Evolutionary conservation across 2,888 invertebrate species (phyloP).

Genomic region (Pammene aurita): DNA sequence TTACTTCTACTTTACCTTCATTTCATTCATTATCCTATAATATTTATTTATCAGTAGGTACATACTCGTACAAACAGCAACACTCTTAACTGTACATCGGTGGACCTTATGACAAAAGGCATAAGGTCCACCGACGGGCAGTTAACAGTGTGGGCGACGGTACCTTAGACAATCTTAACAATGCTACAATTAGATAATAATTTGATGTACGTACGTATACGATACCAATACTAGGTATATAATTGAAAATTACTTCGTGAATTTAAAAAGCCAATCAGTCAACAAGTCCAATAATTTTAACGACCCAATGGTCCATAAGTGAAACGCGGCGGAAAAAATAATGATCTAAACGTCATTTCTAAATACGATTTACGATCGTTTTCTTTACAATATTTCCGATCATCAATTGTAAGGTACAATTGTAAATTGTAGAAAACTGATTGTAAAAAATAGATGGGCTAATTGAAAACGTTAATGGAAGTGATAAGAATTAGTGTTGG

Average conservation of each 20-base stretch:
- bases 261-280: not conserved
- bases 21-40: too few relatives aligned
- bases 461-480: slow-evolving; percentile 39
- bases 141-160: too few relatives aligned
- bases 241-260: not conserved
- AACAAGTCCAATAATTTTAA: slow-evolving; percentile 29
- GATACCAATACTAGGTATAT: too few relatives aligned
- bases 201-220: too few relatives aligned
- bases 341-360: slow-evolving; percentile 10
- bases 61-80: too few relatives aligned
- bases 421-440: slow-evolving; percentile 23
- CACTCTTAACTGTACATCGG: too few relatives aligned
- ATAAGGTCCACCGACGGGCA: too few relatives aligned
- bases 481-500: slow-evolving; percentile 40
- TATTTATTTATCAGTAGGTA: too few relatives aligned
- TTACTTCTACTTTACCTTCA: too few relatives aligned
- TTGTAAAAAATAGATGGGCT: slow-evolving; percentile 30
- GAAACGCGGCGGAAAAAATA: slow-evolving; percentile 41
- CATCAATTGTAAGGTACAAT: slow-evolving; percentile 9
- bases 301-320: slow-evolving; percentile 33
- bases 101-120: too few relatives aligned
- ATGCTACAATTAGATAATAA: too few relatives aligned
- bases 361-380: slow-evolving; percentile 21
- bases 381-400: slow-evolving; percentile 4
- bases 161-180: too few relatives aligned